Conservation (phyloP, 2,113 vertebrate species). For the Astatoreochromis straeleni region DNA sequence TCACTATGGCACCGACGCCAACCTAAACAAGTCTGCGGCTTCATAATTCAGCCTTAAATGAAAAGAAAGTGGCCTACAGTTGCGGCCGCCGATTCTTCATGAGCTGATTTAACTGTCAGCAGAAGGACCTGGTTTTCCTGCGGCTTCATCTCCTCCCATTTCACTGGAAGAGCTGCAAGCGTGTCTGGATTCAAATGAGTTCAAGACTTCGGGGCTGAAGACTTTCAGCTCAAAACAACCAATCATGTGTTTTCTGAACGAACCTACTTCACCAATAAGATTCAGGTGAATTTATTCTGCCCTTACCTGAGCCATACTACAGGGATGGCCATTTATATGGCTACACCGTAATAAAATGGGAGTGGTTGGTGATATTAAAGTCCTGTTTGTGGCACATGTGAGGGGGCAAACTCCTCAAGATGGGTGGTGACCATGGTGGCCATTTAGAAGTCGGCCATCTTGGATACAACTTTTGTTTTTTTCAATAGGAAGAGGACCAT, state of each 20-base stretch:
- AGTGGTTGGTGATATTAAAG: background rate
- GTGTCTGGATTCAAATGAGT: background rate
- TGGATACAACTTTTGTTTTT: background rate
- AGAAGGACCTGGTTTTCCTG: background rate
- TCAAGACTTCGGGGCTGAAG: background rate
- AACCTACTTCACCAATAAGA: background rate
- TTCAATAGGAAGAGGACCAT: background rate
- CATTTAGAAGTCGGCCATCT: background rate
- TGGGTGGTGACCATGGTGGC: background rate
- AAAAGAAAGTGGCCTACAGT: background rate
- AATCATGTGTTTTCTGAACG: background rate
- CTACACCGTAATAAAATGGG: background rate
- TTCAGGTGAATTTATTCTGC: background rate
- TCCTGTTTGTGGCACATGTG: background rate
- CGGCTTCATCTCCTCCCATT: background rate
- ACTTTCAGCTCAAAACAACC: background rate
- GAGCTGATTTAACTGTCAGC: background rate
- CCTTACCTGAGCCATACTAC: background rate
- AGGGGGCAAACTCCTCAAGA: background rate
- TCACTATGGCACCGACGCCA: background rate
- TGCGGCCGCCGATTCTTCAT: background rate
- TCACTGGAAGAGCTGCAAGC: background rate
- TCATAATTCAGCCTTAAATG: background rate
- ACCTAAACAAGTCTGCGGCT: background rate
- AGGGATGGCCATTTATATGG: background rate